Evolutionary conservation across 2,888 invertebrate genomes (phyloP).

Genomic region (Dolichomitus sp.): DNA sequence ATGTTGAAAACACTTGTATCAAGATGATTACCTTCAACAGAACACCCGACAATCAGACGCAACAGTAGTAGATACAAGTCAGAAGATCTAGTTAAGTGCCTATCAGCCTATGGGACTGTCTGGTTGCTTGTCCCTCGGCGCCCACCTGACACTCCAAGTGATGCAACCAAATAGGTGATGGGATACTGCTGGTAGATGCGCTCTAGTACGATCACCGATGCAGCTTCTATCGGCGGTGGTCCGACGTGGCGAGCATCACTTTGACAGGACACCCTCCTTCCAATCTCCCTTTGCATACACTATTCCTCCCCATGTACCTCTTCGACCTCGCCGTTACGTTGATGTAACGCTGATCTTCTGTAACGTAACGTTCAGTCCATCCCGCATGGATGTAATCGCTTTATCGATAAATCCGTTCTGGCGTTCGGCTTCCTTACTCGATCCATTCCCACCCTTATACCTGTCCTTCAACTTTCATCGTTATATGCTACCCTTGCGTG

Average conservation of each 20-base stretch:
- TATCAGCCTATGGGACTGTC: conserved; percentile 66
- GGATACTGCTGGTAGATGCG: conserved; percentile 37
- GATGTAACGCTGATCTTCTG: conserved; percentile 62
- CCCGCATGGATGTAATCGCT: conserved; percentile 66
- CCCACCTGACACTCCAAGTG: conserved; percentile 33
- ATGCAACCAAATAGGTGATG: conserved; percentile 51
- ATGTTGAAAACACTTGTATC: conserved; percentile 7
- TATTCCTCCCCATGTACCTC: conserved; percentile 27
- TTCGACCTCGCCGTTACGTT: conserved; percentile 34
- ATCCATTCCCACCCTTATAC: not conserved
- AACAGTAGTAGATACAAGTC: conserved; percentile 30
- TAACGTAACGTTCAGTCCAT: conserved; percentile 50
- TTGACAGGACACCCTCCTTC: conserved; percentile 51
- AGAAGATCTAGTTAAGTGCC: conserved; percentile 37
- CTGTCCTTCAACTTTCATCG: conserved; percentile 19
- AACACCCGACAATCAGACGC: conserved; percentile 33
- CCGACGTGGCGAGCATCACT: conserved; percentile 55
- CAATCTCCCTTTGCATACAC: conserved; percentile 32
- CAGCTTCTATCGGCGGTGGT: conserved; percentile 45
- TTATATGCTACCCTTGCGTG: conserved; percentile 5
- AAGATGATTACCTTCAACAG: conserved; percentile 11
- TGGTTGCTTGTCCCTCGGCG: conserved; percentile 62
- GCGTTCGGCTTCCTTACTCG: conserved; percentile 23
- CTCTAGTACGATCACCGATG: conserved; percentile 15
- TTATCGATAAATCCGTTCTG: conserved; percentile 68